A percentile compares a stretch with the other conserved stretches of the same genome.
Conservation (phyloP, 1,140 invertebrate species). For the Pygmarrhopalites habei region DNA sequence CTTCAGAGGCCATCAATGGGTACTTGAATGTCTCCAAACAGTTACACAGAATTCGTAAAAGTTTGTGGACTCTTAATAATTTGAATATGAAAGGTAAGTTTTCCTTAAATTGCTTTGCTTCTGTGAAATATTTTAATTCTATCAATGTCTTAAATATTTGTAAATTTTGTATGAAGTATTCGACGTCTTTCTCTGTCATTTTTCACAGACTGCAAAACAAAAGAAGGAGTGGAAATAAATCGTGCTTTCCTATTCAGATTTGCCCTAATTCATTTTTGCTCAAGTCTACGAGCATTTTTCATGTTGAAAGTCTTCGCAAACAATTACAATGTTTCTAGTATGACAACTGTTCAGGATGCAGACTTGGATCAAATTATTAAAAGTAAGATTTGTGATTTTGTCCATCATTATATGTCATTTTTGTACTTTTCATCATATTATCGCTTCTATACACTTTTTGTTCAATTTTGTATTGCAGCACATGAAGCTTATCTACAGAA, state of each 20-base stretch:
- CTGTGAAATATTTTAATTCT: too few relatives aligned
- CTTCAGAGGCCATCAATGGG: slow-evolving; percentile 16
- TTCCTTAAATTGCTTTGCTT: not conserved
- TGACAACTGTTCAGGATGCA: not conserved
- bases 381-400: not conserved
- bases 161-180: not conserved
- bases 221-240: slow-evolving; percentile 1
- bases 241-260: slow-evolving; percentile 24
- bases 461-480: slow-evolving; percentile 17
- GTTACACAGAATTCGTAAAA: slow-evolving; percentile 23
- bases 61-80: slow-evolving; percentile 21
- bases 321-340: not conserved
- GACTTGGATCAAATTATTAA: slow-evolving; percentile 12
- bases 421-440: not conserved
- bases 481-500: slow-evolving; percentile 21
- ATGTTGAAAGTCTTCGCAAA: slow-evolving; percentile 24
- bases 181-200: not conserved
- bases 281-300: slow-evolving; percentile 27
- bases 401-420: not conserved
- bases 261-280: slow-evolving; percentile 26
- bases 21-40: slow-evolving; percentile 23
- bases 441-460: not conserved
- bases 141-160: not conserved
- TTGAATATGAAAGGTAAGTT: slow-evolving; percentile 21
- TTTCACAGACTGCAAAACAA: slow-evolving; percentile 17